Evolutionary conservation across 35 echinoderm and acorn worm genomes (phyloP), one percentile per base, ranked within the genome.

Genomic region (Chiridota heheva): DNA sequence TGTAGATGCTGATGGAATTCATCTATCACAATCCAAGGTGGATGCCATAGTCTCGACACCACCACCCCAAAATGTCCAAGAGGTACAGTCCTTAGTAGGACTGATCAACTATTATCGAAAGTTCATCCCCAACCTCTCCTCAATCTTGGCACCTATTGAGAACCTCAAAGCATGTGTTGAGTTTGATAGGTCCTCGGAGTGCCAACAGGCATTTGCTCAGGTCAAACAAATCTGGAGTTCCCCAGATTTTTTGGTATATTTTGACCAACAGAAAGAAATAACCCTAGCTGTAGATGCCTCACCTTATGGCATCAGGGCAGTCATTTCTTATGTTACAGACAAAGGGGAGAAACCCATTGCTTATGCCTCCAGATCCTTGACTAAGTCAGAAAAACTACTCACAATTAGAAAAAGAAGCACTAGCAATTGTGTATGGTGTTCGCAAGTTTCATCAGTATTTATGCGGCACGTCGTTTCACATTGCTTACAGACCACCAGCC

Each of bases 121-220:
- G 33, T 93, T 93, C 35, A 2, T 93, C 33, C 90, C 69, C 18
- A 87, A 87, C 79, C 34, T 87, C 16, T 76, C 84, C 18, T 69
- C 78, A 5, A 7, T 66, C 27, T 26, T 87, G 24, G 72, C 64
- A 32, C 77, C 76, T 45, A 39, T 76, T 3, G 63, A 91, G 31
- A 16, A 0, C 18, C 40, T 80, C 22, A 26, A 58, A 29, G 60
- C 77, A 24, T 36, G 74, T 22, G 44, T n/a, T 25, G 46, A 70
- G n/a, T 91, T 40, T 51, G 16, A 25, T 24, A 85, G 73, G 81
- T 51, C 35, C 30, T 34, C 10, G 17, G 60, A 66, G 43, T 73
- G 78, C 44, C 29, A 74, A 47, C 36, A 67, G 34, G 77, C 90
- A 30, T 87, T 87, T 46, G 12, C 65, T 17, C 67, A 20, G 67